Evolutionary conservation across 2,797 vertebrate genomes (phyloP).

Genomic region (Moxostoma hubbsi): DNA sequence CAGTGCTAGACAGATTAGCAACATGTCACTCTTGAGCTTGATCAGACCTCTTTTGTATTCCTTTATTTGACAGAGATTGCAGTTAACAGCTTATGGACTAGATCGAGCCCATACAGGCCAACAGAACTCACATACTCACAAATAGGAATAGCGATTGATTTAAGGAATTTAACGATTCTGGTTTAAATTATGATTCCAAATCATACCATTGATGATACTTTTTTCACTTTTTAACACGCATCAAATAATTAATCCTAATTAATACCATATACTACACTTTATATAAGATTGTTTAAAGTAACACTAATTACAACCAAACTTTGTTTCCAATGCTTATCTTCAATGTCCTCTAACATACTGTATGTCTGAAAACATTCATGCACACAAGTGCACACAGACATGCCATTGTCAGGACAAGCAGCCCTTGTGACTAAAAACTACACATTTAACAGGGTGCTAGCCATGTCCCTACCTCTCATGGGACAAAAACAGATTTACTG

Average conservation of each 20-base stretch:
- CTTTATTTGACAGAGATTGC: conserved; percentile 3
- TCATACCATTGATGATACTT: no score
- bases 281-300: no score
- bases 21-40: conserved; percentile 24
- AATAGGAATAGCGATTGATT: no score
- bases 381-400: conserved; percentile 65
- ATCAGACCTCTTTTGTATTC: conserved; percentile 21
- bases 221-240: no score
- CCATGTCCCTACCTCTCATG: conserved; percentile 35
- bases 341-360: neutral
- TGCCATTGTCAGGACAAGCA: conserved; percentile 73
- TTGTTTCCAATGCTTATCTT: no score
- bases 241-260: no score
- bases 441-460: conserved; percentile 47
- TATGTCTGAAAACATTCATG: conserved; percentile 22
- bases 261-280: no score
- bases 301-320: no score
- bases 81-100: neutral
- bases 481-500: conserved; percentile 67
- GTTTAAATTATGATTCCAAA: no score
- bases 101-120: neutral
- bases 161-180: no score
- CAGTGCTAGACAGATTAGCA: conserved; percentile 7
- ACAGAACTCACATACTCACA: no score
- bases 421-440: conserved; percentile 80